Base-by-base conservation (phyloP, 2,797 vertebrate species). In the Lacerta viridis region DNA sequence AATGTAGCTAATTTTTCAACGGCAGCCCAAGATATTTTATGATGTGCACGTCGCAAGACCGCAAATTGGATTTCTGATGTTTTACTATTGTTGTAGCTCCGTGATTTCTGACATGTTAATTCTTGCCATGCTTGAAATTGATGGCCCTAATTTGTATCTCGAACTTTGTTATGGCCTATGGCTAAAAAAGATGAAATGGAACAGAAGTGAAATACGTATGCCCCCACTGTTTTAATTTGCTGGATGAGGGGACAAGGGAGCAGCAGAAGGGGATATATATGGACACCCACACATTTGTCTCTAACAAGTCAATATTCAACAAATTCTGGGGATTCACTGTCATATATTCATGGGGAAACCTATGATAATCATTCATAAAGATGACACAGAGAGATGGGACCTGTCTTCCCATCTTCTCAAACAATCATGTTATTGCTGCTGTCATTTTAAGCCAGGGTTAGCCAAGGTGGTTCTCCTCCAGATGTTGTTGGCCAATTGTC, bases 31-130 rank as follows among this genome's bases (percentile, higher is more conserved):
- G 66, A 17, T 64, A 64, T 33, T 66, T 83, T 69, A 71, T 71
- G 66, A 71, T 5, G 81, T n/a, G 20, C 29, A 46, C 46, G 4
- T 29, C 46, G 64, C 20, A 46, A 46, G 64, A 23, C 27, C 23
- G 66, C 27, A 83, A 46, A 83, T 83, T 83, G 66, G 64, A n/a
- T 71, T 83, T 69, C 8, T 68, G 23, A 68, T 18, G 25, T 82
- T 66, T 82, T 66, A 68, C 41, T 68, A 18, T 64, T 7, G 36
- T 82, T 18, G 27, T 43, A 17, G 80, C 25, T 83, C 69, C 43
- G 5, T 46, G 41, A 71, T 83, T 83, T 83, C 81, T 83, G 81
- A 66, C 66, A 71, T 69, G 46, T 83, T n/a, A 82, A 36, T 82
- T 33, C 3, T 46, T 46, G 39, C 18, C 41, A 50, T n/a, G 41